These are phyloP conservation scores for Pelecanoides urinatrix DNA, from an alignment of 2,113 vertebrate species.

Conservation along the genomic window DNA sequence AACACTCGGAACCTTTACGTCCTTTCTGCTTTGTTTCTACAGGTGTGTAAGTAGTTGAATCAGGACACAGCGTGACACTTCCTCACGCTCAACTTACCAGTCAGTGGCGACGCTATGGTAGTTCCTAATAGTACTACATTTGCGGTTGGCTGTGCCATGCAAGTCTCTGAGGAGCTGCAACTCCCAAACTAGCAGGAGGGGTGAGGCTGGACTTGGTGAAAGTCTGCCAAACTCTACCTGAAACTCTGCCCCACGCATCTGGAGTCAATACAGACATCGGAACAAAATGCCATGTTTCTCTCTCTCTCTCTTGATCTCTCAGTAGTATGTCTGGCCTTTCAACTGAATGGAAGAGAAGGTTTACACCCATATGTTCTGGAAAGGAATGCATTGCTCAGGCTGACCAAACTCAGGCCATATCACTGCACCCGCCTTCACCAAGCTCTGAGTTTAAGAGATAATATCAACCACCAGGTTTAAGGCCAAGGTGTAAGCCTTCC, in stretches of 20 bases:
- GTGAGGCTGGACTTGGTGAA: background rate
- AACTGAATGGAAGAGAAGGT: background rate
- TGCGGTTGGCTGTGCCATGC: rapidly evolving
- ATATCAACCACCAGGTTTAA: background rate
- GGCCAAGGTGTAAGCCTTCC: background rate
- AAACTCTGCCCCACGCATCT: background rate
- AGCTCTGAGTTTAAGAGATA: background rate
- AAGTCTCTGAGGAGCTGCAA: background rate
- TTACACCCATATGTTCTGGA: background rate
- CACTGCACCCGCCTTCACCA: background rate
- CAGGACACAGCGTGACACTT: background rate
- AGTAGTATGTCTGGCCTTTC: background rate
- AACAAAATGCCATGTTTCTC: rapidly evolving
- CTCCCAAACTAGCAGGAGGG: background rate
- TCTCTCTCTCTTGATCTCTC: background rate
- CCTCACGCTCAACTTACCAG: background rate
- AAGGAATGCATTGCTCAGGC: background rate
- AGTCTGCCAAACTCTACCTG: background rate
- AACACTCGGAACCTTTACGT: rapidly evolving
- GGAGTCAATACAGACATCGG: background rate
- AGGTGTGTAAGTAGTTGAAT: background rate
- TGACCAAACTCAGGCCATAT: background rate
- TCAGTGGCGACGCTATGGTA: background rate
- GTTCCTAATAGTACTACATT: rapidly evolving
- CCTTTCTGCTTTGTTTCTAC: background rate